phyloP scores from a whole-genome alignment of 2,888 invertebrate genomes.

The Aspidiotus rigidus region DNA sequence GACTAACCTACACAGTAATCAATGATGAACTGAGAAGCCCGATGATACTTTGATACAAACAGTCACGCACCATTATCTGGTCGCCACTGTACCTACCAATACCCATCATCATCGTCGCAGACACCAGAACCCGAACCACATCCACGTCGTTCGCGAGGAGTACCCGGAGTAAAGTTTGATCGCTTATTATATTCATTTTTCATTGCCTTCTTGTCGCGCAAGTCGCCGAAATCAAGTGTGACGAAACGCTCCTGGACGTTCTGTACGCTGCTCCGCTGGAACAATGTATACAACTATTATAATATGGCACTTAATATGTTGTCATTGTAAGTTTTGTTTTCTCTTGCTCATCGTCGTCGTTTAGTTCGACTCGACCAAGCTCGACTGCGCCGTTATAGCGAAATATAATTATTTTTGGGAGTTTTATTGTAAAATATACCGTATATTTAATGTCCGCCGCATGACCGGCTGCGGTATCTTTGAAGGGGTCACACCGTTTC shows the following conservation, averaged over 20 bases:
- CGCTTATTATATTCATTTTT: constrained; percentile 20
- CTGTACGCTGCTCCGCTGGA: not conserved
- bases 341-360: too few relatives aligned
- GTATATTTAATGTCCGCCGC: too few relatives aligned
- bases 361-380: too few relatives aligned
- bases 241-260: constrained; percentile 2
- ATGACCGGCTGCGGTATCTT: too few relatives aligned
- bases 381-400: too few relatives aligned
- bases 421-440: too few relatives aligned
- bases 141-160: not conserved
- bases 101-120: not conserved
- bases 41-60: not conserved
- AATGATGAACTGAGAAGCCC: not conserved
- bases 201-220: constrained; percentile 22
- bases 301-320: not conserved
- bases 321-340: too few relatives aligned
- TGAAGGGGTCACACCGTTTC: too few relatives aligned
- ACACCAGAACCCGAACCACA: too few relatives aligned
- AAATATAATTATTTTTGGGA: too few relatives aligned
- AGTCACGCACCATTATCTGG: not conserved
- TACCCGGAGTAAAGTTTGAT: not conserved
- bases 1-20: not conserved
- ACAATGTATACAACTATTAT: constrained; percentile 1
- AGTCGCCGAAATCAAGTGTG: constrained; percentile 22
- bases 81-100: not conserved